phyloP scores from a whole-genome alignment of 2,113 vertebrate genomes.

The Geothlypis trichas region DNA sequence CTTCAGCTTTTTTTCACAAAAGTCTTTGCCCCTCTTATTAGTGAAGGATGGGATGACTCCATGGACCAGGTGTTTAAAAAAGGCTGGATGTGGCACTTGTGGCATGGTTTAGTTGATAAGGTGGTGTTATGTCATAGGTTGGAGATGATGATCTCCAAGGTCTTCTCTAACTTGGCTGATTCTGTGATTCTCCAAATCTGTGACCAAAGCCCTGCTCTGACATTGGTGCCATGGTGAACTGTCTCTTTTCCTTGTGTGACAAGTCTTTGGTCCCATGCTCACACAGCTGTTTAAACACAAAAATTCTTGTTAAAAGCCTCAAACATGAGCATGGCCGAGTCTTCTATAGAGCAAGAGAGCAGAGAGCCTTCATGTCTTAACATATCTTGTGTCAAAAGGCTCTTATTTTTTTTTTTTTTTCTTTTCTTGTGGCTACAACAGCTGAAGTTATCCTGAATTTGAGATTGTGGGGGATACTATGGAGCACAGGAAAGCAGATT shows the following conservation, averaged over 20 bases:
- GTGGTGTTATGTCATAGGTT: not conserved
- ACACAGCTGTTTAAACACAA: not conserved
- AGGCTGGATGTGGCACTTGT: not conserved
- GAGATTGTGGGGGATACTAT: not conserved
- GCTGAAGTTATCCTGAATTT: not conserved
- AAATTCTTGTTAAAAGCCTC: not conserved
- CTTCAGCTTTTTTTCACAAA: not conserved
- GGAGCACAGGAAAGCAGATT: not conserved
- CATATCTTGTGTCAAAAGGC: not conserved
- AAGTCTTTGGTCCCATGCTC: not conserved
- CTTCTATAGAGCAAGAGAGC: not conserved
- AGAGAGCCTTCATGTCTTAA: not conserved
- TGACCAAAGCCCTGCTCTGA: not conserved
- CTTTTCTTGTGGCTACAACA: not conserved
- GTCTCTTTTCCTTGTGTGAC: not conserved
- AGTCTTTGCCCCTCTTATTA: not conserved
- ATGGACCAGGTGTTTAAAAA: not conserved
- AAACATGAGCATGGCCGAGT: not conserved
- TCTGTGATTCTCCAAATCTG: not conserved
- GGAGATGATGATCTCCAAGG: not conserved
- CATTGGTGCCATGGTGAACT: not conserved
- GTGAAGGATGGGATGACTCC: not conserved
- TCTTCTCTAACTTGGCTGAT: not conserved
- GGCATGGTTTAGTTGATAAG: not conserved
- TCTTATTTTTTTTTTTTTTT: not conserved